phyloP scores from a whole-genome alignment of 2,797 vertebrate genomes.

The Oreochromis mossambicus region DNA sequence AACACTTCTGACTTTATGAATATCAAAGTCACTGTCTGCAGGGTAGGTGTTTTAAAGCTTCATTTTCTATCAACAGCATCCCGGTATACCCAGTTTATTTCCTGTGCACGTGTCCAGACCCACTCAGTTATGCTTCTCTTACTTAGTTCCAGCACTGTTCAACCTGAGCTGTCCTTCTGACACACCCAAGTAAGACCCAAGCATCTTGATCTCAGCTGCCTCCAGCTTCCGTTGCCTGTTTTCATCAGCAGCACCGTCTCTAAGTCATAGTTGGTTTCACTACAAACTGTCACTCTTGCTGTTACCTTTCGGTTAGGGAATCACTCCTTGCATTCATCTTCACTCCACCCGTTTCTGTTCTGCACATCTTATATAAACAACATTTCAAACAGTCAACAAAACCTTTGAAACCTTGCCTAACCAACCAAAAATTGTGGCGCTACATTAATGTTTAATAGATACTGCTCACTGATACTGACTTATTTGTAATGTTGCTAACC shows the following conservation, averaged over 20 bases:
- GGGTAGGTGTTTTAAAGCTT: slow-evolving; percentile 2
- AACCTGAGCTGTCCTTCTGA: neutral
- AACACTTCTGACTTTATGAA: slow-evolving; percentile 34
- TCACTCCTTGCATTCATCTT: neutral
- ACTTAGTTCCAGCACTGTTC: neutral
- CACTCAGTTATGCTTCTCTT: neutral
- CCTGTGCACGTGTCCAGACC: neutral
- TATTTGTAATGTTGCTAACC: neutral
- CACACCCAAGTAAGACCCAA: neutral
- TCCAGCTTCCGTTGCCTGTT: neutral
- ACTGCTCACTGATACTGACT: neutral
- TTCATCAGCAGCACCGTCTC: neutral
- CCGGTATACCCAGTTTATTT: neutral
- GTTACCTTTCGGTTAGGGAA: neutral
- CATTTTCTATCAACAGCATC: neutral
- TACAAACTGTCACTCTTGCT: neutral
- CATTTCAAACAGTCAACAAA: neutral
- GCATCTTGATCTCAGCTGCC: neutral
- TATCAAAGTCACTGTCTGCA: slow-evolving; percentile 21
- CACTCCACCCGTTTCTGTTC: neutral
- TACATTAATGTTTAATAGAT: neutral
- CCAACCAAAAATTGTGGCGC: neutral
- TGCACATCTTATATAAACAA: neutral
- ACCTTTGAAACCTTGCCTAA: neutral
- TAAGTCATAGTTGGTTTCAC: neutral